Base-by-base conservation (phyloP, 2,888 invertebrate genomes). In the Plagodis pulveraria region DNA sequence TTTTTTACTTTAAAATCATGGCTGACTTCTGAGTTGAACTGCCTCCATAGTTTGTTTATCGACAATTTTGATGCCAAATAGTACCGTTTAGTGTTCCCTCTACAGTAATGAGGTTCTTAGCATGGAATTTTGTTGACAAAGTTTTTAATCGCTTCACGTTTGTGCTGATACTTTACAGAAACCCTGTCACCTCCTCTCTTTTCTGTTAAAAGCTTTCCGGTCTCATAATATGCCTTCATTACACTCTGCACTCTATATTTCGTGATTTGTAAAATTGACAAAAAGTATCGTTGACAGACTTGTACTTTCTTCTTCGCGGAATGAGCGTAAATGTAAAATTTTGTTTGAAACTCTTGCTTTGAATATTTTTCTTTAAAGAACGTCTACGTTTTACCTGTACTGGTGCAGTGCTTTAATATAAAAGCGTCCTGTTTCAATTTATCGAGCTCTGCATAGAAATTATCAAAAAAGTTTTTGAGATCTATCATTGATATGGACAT, bases 261-360 rank as follows among this genome's bases (percentile, higher is more conserved):
- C 22, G 12, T 44, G 22, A 44, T 44, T 44, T 44, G 44, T 11
- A 32, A 44, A 8, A 22, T 9, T 8, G 9, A 11, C 6, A 48
- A 12, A 38, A 48, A 48, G 12, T n/a, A n/a, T 36, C 11, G n/a
- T 36, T 48, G 48, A 48, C 48, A 48, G 7, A 48, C 48, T 34
- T 46, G 33, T 10, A 46, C 46, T 34, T 46, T 9, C 34, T 9
- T n/a, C 41, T 41, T 41, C 6, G 10, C 5, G 9, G n/a, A 10
- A 10, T n/a, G 7, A 10, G 1, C n/a, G 9, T 41, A 41, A 41
- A 41, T 41, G 9, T 41, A 41, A n/a, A 9, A 9, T 41, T 9
- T 41, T 9, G 41, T 41, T 36, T 36, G 36, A 10, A 41, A n/a
- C 5, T 41, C 10, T n/a, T 41, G 7, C 8, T 41, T n/a, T 41